Conservation (phyloP, 2,888 invertebrate species). For the Lasioglossum pauxillum region DNA sequence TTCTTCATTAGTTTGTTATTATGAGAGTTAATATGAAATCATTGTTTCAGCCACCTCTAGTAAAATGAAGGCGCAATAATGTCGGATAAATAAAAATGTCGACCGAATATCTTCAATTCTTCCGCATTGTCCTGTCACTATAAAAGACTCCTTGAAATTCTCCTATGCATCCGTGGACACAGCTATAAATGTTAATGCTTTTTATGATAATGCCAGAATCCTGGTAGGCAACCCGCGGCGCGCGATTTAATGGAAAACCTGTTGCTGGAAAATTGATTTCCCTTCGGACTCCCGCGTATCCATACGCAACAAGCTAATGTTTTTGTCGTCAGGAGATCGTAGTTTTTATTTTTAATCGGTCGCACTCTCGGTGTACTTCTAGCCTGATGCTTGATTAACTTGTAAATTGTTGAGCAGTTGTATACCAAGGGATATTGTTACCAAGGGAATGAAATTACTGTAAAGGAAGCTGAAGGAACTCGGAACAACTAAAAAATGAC, state of each 20-base stretch:
- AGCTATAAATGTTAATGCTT: constrained; percentile 2
- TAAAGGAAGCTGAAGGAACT: not conserved
- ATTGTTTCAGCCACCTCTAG: not conserved
- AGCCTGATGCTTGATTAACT: constrained; percentile 14
- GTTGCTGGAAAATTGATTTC: constrained; percentile 39
- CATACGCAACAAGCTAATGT: constrained; percentile 32
- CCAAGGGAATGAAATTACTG: not conserved
- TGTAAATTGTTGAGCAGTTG: not conserved
- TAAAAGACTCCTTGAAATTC: not conserved
- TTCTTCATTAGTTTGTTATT: too few species aligned
- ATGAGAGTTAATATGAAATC: too few species aligned
- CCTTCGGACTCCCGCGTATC: not conserved
- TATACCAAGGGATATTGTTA: too few species aligned
- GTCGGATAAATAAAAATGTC: not conserved
- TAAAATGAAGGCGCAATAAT: not conserved
- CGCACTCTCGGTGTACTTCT: not conserved
- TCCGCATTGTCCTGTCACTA: not conserved
- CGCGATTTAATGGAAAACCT: not conserved
- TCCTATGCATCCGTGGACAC: not conserved
- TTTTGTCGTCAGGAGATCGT: not conserved
- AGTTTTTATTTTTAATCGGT: constrained; percentile 4
- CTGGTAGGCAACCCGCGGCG: not conserved
- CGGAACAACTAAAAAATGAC: not conserved
- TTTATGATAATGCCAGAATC: not conserved
- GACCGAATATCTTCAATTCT: not conserved